Conservation (phyloP, 2,113 vertebrate genomes). For the Aegithalos caudatus region DNA sequence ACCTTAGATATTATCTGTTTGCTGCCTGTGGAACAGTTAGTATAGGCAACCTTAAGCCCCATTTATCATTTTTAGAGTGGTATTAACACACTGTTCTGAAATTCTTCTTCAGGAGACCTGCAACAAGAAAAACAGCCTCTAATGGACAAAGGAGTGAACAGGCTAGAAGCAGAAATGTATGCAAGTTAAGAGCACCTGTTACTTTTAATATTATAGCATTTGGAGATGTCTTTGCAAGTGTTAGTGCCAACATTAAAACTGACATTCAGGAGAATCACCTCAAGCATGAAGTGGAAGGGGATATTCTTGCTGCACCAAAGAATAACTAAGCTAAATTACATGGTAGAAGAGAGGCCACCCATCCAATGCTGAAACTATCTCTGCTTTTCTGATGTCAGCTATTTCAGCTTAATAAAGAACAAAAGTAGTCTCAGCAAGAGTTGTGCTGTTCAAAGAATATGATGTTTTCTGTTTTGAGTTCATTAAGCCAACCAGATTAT, state of each 20-base stretch:
- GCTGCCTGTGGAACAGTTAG: background rate
- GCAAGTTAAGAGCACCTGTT: background rate
- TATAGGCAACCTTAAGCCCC: background rate
- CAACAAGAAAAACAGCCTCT: slow-evolving; percentile 47
- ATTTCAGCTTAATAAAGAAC: background rate
- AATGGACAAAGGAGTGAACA: background rate
- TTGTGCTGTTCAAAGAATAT: background rate
- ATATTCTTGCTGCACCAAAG: background rate
- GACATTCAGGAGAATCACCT: background rate
- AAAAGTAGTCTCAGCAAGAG: background rate
- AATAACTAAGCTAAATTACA: background rate
- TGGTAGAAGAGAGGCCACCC: background rate
- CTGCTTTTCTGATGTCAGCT: background rate
- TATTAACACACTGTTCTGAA: background rate
- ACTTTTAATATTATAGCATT: background rate
- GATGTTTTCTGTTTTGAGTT: background rate
- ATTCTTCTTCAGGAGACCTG: slow-evolving; percentile 72
- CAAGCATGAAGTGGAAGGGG: background rate
- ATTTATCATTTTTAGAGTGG: background rate
- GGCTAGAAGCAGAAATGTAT: background rate
- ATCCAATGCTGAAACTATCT: background rate
- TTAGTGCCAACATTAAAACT: background rate
- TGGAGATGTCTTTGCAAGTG: background rate
- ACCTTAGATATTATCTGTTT: background rate
- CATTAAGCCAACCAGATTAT: background rate